Base-by-base conservation (phyloP, 2,797 vertebrate species). In the Glossophaga mutica region DNA sequence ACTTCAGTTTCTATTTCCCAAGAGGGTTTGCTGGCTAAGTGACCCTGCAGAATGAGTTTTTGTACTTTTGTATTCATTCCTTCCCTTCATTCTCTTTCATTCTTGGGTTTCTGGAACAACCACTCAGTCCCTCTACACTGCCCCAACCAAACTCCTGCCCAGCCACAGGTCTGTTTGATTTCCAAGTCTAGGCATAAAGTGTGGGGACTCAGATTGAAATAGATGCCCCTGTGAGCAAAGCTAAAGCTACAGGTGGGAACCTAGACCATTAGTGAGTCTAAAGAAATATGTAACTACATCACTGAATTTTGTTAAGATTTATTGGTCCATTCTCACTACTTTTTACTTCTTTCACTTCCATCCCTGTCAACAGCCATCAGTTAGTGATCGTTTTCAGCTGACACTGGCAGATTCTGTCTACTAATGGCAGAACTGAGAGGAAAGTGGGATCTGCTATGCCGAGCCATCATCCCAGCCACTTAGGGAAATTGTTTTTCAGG, bases 301-400 rank as follows among this genome's bases (percentile, higher is more conserved):
- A 2, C n/a, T 92, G 93, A 92, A 93, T 73, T 65, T 87, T 87
- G 91, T 97, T 97, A 97, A 92, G 95, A 93, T 97, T 97, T 96
- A 95, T 93, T 96, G 94, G 83, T 93, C 86, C 68, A 52, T 94
- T 87, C 94, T 87, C 39, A 91, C 91, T 92, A 90, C 95, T 96
- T 95, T 97, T 97, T 96, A 97, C 95, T 96, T 94, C 76, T 95
- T 98, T 68, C 67, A 85, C 85, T 97, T 97, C 94, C 71, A 91
- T 89, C 81, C 85, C n/a, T 34, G 22, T 95, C 94, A 74, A 88
- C 77, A 94, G 76, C 91, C 81, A 59, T 95, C 15, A 0, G 82
- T 88, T 95, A 95, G 87, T 3, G 39, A 92, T 96, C 42, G 26
- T 96, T 94, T 95, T 90, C 59, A 90, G 83, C 78, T 24, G 32